Evolutionary conservation across 2,888 invertebrate genomes (phyloP).

Genomic region (Eupeodes luniger): DNA sequence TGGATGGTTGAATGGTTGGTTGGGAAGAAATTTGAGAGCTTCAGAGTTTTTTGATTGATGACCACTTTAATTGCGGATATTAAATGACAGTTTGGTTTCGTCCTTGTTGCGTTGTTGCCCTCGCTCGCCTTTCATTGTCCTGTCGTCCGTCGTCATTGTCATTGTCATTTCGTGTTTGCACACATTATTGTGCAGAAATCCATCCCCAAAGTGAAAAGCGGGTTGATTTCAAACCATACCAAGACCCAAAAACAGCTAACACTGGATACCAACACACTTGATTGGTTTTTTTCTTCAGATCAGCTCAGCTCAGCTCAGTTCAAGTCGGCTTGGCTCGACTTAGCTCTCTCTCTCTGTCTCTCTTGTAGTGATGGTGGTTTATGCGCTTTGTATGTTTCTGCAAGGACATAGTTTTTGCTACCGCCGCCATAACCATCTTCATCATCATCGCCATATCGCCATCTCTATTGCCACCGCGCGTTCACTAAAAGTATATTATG

Average conservation of each 20-base stretch:
- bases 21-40: conserved; percentile 77
- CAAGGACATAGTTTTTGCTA: conserved; percentile 58
- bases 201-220: conserved; percentile 49
- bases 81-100: conserved; percentile 82
- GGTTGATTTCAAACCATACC: conserved; percentile 60
- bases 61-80: conserved; percentile 84
- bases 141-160: conserved; percentile 27
- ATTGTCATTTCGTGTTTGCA: conserved; percentile 56
- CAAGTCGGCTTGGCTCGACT: too few species aligned
- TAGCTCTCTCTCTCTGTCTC: background rate
- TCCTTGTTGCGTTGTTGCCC: conserved; percentile 76
- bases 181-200: conserved; percentile 69
- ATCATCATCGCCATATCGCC: background rate
- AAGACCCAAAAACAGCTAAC: background rate
- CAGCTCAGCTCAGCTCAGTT: too few species aligned
- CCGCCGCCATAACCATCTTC: background rate
- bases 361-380: background rate
- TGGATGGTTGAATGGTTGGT: conserved; percentile 24
- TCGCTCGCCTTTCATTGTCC: conserved; percentile 50
- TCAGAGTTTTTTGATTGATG: conserved; percentile 83
- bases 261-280: conserved; percentile 29
- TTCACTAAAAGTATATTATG: conserved; percentile 74
- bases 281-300: conserved; percentile 36
- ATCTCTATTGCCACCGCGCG: conserved; percentile 19
- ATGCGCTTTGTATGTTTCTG: conserved; percentile 22